phyloP scores from a whole-genome alignment of 2,888 invertebrate genomes.

The Brenthis hecate region DNA sequence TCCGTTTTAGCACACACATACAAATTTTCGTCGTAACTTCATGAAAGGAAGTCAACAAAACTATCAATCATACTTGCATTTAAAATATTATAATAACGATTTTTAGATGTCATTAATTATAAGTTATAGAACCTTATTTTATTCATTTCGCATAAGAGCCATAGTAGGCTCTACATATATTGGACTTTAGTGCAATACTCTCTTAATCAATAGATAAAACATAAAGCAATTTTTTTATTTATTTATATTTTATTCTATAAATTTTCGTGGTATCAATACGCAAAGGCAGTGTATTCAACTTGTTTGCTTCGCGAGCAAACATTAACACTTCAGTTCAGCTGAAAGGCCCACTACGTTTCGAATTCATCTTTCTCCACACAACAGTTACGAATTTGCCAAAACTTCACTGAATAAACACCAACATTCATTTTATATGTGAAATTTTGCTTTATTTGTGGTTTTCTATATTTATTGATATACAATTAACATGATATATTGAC shows the following conservation, averaged over 20 bases:
- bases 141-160: too few relatives aligned
- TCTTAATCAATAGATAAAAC: background rate
- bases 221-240: background rate
- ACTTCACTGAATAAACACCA: slow-evolving; percentile 16
- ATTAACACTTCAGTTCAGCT: slow-evolving; percentile 16
- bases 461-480: background rate
- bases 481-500: background rate
- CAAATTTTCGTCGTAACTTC: too few relatives aligned
- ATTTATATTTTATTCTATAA: background rate
- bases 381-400: slow-evolving; percentile 17
- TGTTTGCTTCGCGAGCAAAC: slow-evolving; percentile 13
- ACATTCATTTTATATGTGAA: background rate
- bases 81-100: too few relatives aligned
- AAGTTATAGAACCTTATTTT: too few relatives aligned
- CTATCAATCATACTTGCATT: too few relatives aligned
- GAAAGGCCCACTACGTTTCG: slow-evolving; percentile 11
- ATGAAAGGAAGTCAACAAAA: too few relatives aligned
- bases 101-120: too few relatives aligned
- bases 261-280: background rate
- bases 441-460: background rate
- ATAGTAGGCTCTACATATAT: too few relatives aligned
- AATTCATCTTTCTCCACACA: slow-evolving; percentile 19
- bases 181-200: background rate
- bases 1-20: too few relatives aligned
- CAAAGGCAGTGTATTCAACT: slow-evolving; percentile 4